Evolutionary conservation across 2,797 vertebrate genomes (phyloP).

Genomic region (Bryconaethiops microstoma): DNA sequence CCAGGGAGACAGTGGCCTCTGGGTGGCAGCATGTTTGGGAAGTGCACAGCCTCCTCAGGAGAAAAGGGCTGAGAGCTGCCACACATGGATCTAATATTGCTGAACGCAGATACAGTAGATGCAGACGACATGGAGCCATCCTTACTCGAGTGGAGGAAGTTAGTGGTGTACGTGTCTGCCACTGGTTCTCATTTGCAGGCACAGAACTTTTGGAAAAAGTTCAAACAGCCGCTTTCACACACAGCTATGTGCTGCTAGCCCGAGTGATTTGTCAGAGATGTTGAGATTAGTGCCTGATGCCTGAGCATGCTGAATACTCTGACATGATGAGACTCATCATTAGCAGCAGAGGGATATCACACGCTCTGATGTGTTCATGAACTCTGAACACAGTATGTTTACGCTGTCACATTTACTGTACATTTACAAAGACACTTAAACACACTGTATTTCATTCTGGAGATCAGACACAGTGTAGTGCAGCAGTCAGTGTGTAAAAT

Average conservation of each 20-base stretch:
- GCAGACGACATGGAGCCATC: slow-evolving; percentile 82
- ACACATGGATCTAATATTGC: slow-evolving; percentile 84
- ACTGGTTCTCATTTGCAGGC: slow-evolving; percentile 69
- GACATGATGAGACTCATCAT: slow-evolving; percentile 36
- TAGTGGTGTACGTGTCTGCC: slow-evolving; percentile 69
- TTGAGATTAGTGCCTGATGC: slow-evolving; percentile 46
- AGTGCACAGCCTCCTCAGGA: slow-evolving; percentile 27
- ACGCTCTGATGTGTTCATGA: slow-evolving; percentile 19
- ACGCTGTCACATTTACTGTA: background rate
- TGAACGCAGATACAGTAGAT: slow-evolving; percentile 70
- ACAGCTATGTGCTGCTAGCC: slow-evolving; percentile 44
- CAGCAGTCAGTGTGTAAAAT: background rate
- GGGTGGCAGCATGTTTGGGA: slow-evolving; percentile 58
- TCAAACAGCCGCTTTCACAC: slow-evolving; percentile 59
- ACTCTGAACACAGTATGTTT: background rate
- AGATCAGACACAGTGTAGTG: background rate
- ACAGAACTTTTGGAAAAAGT: slow-evolving; percentile 53
- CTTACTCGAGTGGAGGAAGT: slow-evolving; percentile 71
- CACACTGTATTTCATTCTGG: too few relatives aligned
- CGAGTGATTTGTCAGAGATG: slow-evolving; percentile 59
- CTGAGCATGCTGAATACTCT: slow-evolving; percentile 41
- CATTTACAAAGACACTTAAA: slow-evolving; percentile 1
- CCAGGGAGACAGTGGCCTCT: slow-evolving; percentile 45
- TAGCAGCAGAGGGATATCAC: slow-evolving; percentile 13
- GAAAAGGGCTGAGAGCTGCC: slow-evolving; percentile 49